Base-by-base conservation (phyloP, 2,797 vertebrate species). In the Dermochelys coriacea region DNA sequence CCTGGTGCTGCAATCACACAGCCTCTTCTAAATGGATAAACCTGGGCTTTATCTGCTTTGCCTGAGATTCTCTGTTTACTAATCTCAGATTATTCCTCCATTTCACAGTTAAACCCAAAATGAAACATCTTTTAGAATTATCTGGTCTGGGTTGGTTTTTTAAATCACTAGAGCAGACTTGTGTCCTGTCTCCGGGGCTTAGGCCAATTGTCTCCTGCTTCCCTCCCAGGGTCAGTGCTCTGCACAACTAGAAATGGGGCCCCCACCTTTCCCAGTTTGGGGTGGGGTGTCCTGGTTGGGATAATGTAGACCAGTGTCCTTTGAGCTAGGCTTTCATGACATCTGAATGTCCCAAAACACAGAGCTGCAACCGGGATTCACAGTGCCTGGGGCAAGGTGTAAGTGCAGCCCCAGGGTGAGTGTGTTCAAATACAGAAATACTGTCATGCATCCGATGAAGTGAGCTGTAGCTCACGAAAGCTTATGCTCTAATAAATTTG, bases 21-120 rank as follows among this genome's bases (percentile, higher is more conserved):
- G 61, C 89, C 93, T 86, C 91, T 96, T 97, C 97, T 95, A 97
- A 97, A 95, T 93, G 87, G 89, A 95, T 96, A 96, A 94, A 97
- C 92, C 94, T 93, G 90, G 80, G 84, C 1, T 94, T 96, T 96
- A 97, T 97, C 96, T 96, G 93, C 95, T 96, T 97, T 96, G 89
- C 80, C 54, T 0, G 89, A 94, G 95, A 97, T 96, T 97, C 90
- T 89, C 78, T 88, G 75, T 89, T 95, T 88, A 95, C 96, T 96
- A 93, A 97, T 97, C 94, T 87, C 95, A 96, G 96, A 96, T 97
- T 97, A 97, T 95, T 95, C 84, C 91, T 95, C 90, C 90, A 94
- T 97, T 96, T 95, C 82, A 47, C 87, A 23, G 79, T 68, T 96
- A 95, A 97, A 93, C 87, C 92, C 84, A 90, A 37, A 96, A 95